phyloP scores from a whole-genome alignment of 64 coral and sea anemone genomes.

The Cladopsammia gracilis region DNA sequence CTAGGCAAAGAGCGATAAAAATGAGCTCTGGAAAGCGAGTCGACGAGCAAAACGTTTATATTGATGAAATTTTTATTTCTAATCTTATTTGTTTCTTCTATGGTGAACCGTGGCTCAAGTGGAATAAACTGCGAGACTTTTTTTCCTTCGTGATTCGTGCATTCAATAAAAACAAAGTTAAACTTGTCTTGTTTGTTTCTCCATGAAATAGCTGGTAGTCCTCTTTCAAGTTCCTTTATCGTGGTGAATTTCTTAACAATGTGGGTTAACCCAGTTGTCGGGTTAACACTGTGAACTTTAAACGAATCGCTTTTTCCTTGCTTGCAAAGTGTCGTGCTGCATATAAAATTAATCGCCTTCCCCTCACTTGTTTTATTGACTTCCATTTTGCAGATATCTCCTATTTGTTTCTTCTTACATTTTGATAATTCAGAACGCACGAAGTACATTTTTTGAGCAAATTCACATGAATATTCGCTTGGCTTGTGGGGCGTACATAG shows the following conservation, averaged over 20 bases:
- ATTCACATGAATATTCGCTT: neutral
- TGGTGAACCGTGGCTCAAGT: constrained; percentile 61
- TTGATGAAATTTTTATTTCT: constrained; percentile 37
- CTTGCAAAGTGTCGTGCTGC: constrained; percentile 16
- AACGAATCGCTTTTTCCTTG: neutral
- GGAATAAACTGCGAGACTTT: constrained; percentile 66
- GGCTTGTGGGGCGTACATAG: constrained; percentile 44
- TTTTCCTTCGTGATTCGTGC: constrained; percentile 19
- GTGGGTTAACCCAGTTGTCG: neutral
- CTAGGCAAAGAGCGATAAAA: constrained; percentile 78
- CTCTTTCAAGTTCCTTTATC: constrained; percentile 31
- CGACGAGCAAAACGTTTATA: constrained; percentile 64
- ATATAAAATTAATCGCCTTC: neutral
- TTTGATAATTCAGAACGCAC: neutral
- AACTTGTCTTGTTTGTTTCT: constrained; percentile 60
- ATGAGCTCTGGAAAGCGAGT: constrained; percentile 70
- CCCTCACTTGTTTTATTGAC: neutral
- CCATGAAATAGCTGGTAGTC: neutral
- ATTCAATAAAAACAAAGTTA: constrained; percentile 72
- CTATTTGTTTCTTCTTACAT: neutral
- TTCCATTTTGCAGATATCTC: constrained; percentile 30
- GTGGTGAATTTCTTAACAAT: constrained; percentile 39
- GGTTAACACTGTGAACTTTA: constrained; percentile 24
- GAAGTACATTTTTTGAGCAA: constrained; percentile 24
- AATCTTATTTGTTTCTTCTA: constrained; percentile 19